A percentile compares a stretch with the other conserved stretches of the same genome.
Evolutionary conservation across 2,113 vertebrate genomes (phyloP).

Genomic region (Hucho hucho): DNA sequence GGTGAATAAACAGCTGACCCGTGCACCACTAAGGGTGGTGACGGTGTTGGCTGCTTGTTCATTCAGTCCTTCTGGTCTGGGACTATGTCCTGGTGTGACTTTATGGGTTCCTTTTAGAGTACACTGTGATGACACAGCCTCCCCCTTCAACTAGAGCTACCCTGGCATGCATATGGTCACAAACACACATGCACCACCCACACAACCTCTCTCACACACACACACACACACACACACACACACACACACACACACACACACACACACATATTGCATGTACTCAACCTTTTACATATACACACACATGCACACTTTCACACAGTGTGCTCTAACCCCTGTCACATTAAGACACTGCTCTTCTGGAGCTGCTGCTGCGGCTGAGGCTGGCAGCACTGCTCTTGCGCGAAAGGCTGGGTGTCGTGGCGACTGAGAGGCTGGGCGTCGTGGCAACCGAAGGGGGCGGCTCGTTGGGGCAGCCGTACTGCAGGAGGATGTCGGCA

Average conservation of each 20-base stretch:
- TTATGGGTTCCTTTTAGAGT: background rate
- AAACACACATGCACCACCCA: conserved; percentile 11
- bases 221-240: conserved; percentile 12
- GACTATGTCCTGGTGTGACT: background rate
- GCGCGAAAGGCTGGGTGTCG: conserved; percentile 82
- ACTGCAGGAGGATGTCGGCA: conserved; percentile 87
- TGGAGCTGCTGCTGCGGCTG: conserved; percentile 80
- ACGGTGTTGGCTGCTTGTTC: background rate
- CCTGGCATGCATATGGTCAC: background rate
- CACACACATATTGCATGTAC: conserved; percentile 19
- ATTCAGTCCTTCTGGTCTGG: conserved; percentile 3
- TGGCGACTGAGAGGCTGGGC: conserved; percentile 69
- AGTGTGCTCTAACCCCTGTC: background rate
- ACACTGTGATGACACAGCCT: background rate
- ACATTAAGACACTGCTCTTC: conserved; percentile 70
- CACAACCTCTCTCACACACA: conserved; percentile 9
- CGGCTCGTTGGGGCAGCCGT: conserved; percentile 82
- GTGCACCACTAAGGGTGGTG: background rate
- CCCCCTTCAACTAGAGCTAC: background rate
- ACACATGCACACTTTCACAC: background rate
- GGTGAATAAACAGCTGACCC: no score
- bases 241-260: background rate
- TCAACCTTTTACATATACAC: background rate
- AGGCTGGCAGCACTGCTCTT: conserved; percentile 82
- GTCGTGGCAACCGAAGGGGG: conserved; percentile 62